Base-by-base conservation (phyloP, 1,140 invertebrate genomes). In the Coboldia fuscipes region DNA sequence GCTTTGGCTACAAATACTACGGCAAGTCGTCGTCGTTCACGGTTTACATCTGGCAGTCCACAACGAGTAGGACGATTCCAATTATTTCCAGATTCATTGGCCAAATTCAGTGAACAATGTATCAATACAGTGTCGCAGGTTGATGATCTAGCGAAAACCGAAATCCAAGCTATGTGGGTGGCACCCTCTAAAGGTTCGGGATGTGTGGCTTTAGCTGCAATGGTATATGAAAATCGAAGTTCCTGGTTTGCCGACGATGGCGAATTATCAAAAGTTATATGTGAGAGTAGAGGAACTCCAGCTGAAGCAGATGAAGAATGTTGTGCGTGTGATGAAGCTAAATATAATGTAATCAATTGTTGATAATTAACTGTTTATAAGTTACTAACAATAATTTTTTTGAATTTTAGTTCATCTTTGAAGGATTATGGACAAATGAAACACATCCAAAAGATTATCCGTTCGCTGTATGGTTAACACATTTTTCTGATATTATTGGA, bases 381-480 rank as follows among this genome's bases (percentile, higher is more conserved):
- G 5, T 36, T 30, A 9, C n/a, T 20, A 5, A 4, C 35, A 7
- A 6, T 10, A 15, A 22, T 18, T 18, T 21, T 3, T 19, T 30
- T 28, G 13, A 15, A 44, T 57, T 56, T 0, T 47, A 88, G 82
- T 56, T 88, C 50, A 72, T 78, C 24, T 94, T 98, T 56, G 76
- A 97, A 60, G 94, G 94, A 1, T 68, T 94, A 14, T 99, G 96
- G 96, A 92, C 89, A 0, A 72, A 82, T 35, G 66, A 76, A 45
- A 97, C 90, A 0, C 96, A 99, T 57, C 93, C 94, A 0, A 96
- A 89, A 60, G 84, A 97, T 52, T 99, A 85, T 58, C 96, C 94
- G 4, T 72, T 76, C 42, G 75, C 78, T 9, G 50, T 70, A 14
- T 89, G 82, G 75, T 58, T 96, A 40, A 89, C 92, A 0, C 93